phyloP scores from a whole-genome alignment of 2,797 vertebrate species.

The Myoxocephalus aenaeus region DNA sequence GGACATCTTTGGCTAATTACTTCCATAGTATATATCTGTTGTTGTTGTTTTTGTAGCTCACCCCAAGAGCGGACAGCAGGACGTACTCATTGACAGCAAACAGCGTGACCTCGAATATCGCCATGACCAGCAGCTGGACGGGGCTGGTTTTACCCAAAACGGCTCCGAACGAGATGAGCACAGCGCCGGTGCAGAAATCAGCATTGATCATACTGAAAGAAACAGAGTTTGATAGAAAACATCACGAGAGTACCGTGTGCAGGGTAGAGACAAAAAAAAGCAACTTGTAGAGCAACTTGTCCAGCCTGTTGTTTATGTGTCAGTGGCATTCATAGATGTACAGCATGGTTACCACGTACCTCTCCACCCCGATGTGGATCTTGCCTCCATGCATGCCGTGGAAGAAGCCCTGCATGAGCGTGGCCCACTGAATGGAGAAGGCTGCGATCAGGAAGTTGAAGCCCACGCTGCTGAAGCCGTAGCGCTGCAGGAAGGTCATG shows the following conservation, averaged over 20 bases:
- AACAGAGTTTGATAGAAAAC: not conserved
- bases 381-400: slow-evolving; percentile 84
- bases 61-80: slow-evolving; percentile 85
- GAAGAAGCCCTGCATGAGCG: slow-evolving; percentile 91
- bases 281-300: not conserved
- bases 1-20: not conserved
- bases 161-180: slow-evolving; percentile 91
- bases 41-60: slow-evolving; percentile 70
- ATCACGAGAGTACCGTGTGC: not conserved
- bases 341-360: slow-evolving; percentile 72
- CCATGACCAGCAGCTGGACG: slow-evolving; percentile 89
- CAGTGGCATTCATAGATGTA: not conserved
- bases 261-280: too few relatives aligned
- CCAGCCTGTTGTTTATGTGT: not conserved
- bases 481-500: slow-evolving; percentile 91
- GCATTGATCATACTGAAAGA: slow-evolving; percentile 90
- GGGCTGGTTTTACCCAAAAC: slow-evolving; percentile 92
- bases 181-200: slow-evolving; percentile 89
- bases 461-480: slow-evolving; percentile 87
- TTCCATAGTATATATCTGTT: too few relatives aligned
- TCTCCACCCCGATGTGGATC: slow-evolving; percentile 88
- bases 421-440: slow-evolving; percentile 92
- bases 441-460: slow-evolving; percentile 90
- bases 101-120: slow-evolving; percentile 88
- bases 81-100: slow-evolving; percentile 89